Evolutionary conservation across 2,797 vertebrate species (phyloP).

Genomic region (Phataginus tricuspis): DNA sequence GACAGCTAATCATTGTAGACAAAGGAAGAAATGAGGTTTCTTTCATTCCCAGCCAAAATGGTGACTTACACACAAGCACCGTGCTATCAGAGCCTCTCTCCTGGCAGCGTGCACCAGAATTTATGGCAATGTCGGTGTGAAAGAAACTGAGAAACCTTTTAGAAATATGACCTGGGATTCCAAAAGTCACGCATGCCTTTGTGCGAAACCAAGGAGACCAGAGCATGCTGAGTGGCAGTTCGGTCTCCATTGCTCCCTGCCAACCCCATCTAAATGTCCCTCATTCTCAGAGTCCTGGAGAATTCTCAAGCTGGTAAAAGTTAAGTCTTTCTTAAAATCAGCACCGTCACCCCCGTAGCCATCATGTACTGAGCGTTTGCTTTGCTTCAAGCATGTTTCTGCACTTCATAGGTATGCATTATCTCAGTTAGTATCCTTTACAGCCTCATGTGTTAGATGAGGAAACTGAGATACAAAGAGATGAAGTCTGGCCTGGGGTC

Average conservation of each 20-base stretch:
- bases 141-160: conserved; percentile 47
- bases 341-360: background rate
- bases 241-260: background rate
- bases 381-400: background rate
- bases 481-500: background rate
- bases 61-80: background rate
- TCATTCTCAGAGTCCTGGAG: background rate
- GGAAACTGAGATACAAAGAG: background rate
- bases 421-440: background rate
- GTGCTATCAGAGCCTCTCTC: background rate
- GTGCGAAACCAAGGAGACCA: conserved; percentile 26
- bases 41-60: conserved; percentile 30
- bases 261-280: background rate
- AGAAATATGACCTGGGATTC: conserved; percentile 50
- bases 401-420: background rate
- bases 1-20: conserved; percentile 6
- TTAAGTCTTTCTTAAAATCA: background rate
- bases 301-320: background rate
- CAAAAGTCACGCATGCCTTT: background rate
- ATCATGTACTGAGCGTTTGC: background rate
- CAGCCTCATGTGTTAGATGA: background rate
- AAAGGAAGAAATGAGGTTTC: background rate
- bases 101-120: background rate
- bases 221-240: background rate
- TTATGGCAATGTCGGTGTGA: conserved; percentile 36